Conservation (phyloP, 2,888 invertebrate species). For the Tricholauxania praeusta region DNA sequence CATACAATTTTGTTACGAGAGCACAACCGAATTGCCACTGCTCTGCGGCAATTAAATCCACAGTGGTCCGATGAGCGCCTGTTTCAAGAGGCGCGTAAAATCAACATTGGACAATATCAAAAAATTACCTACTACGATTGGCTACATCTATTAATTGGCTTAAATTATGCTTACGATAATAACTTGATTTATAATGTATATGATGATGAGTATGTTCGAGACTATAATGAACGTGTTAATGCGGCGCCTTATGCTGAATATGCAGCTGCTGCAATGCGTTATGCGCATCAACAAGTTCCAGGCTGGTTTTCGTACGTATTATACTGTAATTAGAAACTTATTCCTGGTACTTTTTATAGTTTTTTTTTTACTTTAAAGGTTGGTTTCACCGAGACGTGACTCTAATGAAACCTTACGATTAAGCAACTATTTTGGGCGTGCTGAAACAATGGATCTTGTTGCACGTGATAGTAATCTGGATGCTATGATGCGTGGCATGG, state of each 20-base stretch:
- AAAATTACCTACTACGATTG: constrained; percentile 70
- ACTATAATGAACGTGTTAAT: constrained; percentile 70
- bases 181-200: constrained; percentile 52
- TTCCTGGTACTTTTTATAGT: background rate
- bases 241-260: constrained; percentile 72
- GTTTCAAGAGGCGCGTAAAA: constrained; percentile 68
- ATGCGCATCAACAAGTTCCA: constrained; percentile 72
- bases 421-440: constrained; percentile 55
- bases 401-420: constrained; percentile 57
- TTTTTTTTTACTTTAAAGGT: constrained; percentile 43
- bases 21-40: constrained; percentile 68
- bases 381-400: constrained; percentile 54
- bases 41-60: constrained; percentile 67
- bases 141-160: constrained; percentile 66
- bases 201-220: constrained; percentile 63
- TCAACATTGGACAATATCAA: constrained; percentile 69
- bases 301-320: constrained; percentile 68
- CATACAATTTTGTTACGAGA: constrained; percentile 68
- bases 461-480: constrained; percentile 71
- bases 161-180: constrained; percentile 53
- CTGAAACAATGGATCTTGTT: constrained; percentile 55
- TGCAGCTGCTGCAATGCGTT: constrained; percentile 73
- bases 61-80: constrained; percentile 68
- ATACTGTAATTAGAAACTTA: background rate
- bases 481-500: constrained; percentile 78